Evolutionary conservation across 2,888 invertebrate species (phyloP), one percentile per base, ranked within the genome.

Genomic region (Agrotis exclamationis): DNA sequence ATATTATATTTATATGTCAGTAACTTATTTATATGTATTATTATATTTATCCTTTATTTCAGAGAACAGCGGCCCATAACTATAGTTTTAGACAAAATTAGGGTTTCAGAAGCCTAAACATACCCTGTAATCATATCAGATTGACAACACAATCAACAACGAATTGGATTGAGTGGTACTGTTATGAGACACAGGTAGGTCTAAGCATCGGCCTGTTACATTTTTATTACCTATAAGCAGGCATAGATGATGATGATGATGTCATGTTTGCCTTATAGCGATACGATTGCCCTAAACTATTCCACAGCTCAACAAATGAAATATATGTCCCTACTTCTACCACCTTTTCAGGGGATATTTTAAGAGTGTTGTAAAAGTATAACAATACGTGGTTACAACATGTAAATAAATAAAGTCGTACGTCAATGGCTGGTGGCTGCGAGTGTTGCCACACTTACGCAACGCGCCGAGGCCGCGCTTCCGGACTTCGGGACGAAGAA

Each of bases 381-480:
- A 59, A 47, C 77, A 71, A 63, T 71, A 77, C 78, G 81, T 78
- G 76, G 28, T 53, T 28, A 45, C 28, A 67, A 76, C 53, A 45
- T 67, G 48, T 66, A 60, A 73, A 62, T 65, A 63, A 74, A 47
- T 28, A 39, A 47, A 51, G 16, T 64, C 50, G 44, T 63, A 67
- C 72, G 47, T 67, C 78, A 70, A 59, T 63, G 59, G 13, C 13
- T 28, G 54, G n/a, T 66, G 53, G 54, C 45, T 47, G 65, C 20
- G 45, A 79, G 39, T 60, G 28, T 56, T 66, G 75, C 51, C 63
- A 70, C 70, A 75, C 71, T 84, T 81, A 75, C 80, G 76, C 75
- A 83, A 80, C 50, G 58, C 74, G 60, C 65, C 80, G 88, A 89
- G 89, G 91, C 84, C 88, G 80, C 77, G 67, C 78, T 69, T 83